phyloP scores from a whole-genome alignment of 1,140 invertebrate species.

The Aradophagus sp. region DNA sequence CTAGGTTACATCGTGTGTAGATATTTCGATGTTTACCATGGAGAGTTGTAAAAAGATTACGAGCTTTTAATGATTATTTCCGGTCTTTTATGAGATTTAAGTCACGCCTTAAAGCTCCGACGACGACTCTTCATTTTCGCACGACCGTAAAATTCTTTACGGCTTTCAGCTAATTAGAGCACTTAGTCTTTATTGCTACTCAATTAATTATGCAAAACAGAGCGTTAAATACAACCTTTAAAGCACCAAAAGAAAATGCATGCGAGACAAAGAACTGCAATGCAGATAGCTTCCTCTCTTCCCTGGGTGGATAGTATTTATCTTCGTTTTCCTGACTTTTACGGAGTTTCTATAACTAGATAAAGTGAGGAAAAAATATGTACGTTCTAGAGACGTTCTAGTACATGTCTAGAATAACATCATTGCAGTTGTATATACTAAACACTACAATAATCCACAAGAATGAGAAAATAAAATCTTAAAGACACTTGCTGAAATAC shows the following conservation, averaged over 20 bases:
- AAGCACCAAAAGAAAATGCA: not conserved
- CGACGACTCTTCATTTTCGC: conserved; percentile 31
- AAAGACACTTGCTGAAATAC: no score
- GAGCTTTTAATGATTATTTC: conserved; percentile 45
- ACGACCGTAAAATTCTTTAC: conserved; percentile 28
- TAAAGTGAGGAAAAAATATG: no score
- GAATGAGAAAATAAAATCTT: no score
- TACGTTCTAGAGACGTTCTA: no score
- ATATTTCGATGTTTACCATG: conserved; percentile 33
- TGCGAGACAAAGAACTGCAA: no score
- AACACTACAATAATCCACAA: no score
- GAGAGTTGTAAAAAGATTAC: conserved; percentile 35
- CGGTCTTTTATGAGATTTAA: conserved; percentile 39
- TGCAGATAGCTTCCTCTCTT: no score
- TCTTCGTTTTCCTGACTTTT: no score
- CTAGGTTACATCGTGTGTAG: conserved; percentile 15
- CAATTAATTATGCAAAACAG: conserved; percentile 41
- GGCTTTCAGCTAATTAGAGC: conserved; percentile 33
- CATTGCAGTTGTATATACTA: no score
- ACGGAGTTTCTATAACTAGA: no score
- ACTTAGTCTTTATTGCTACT: conserved; percentile 38
- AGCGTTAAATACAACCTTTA: conserved; percentile 20
- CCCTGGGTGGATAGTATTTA: no score
- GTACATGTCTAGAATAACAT: no score
- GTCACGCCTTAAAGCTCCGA: conserved; percentile 9